A percentile compares a stretch with the other conserved stretches of the same genome.
Conservation (phyloP, 1,140 invertebrate genomes). For the Delia radicum region DNA sequence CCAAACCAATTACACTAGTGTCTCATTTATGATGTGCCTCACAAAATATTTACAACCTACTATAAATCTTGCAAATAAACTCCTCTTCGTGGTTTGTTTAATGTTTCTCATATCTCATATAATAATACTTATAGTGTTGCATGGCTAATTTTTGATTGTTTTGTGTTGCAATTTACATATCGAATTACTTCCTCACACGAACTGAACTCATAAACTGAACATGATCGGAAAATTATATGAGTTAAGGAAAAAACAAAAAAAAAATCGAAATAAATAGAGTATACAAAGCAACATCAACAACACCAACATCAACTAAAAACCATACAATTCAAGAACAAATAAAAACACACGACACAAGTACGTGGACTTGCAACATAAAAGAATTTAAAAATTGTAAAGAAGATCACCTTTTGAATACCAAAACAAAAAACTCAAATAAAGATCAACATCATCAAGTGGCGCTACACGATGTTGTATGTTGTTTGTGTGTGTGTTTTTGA, state of each 20-base stretch:
- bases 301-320: not conserved
- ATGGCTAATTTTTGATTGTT: conserved; percentile 32
- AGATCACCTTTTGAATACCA: not conserved
- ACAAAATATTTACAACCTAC: no score
- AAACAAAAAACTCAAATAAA: not conserved
- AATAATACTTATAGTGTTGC: conserved; percentile 27
- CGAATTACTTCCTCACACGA: conserved; percentile 32
- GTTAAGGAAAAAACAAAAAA: not conserved
- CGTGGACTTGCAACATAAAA: not conserved
- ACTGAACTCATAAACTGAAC: conserved; percentile 22
- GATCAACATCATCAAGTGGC: conserved; percentile 31
- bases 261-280: not conserved
- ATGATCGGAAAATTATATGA: conserved; percentile 27
- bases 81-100: no score
- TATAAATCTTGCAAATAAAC: no score
- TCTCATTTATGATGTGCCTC: no score
- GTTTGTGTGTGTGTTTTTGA: no score
- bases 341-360: conserved; percentile 20
- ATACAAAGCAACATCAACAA: no score
- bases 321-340: conserved; percentile 20
- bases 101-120: no score
- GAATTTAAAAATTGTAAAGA: not conserved
- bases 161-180: conserved; percentile 31
- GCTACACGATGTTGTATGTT: conserved; percentile 29
- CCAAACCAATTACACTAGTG: no score